These are phyloP conservation scores for Helicoverpa zea DNA, from an alignment of 1,140 invertebrate genomes.

Conservation along the genomic window DNA sequence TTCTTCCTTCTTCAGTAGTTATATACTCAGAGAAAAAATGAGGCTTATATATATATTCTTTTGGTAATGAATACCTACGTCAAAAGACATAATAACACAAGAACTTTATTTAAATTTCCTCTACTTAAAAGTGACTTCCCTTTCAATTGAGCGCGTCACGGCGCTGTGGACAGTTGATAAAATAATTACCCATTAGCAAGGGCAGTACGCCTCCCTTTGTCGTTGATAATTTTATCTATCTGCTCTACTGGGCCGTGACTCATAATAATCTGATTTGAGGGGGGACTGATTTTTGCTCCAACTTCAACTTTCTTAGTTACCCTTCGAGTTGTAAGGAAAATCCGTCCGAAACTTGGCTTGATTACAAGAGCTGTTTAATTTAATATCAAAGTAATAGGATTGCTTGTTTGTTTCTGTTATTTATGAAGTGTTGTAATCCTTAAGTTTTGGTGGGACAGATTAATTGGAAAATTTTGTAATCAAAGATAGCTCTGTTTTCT, in stretches of 20 bases:
- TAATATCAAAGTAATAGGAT: not conserved
- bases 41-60: too few species aligned
- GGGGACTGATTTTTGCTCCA: conserved; percentile 48
- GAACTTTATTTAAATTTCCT: conserved; percentile 31
- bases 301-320: conserved; percentile 15
- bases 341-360: conserved; percentile 1
- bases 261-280: conserved; percentile 72
- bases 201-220: conserved; percentile 64
- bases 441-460: too few species aligned
- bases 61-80: too few species aligned
- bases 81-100: not conserved
- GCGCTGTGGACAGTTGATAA: conserved; percentile 67
- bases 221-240: conserved; percentile 76
- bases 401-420: not conserved
- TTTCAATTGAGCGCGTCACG: conserved; percentile 54
- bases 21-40: too few species aligned
- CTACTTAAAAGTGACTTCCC: conserved; percentile 31
- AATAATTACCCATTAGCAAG: conserved; percentile 66
- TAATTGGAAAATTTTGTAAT: too few species aligned
- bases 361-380: conserved; percentile 23
- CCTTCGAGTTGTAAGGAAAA: conserved; percentile 21
- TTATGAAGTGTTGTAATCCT: too few species aligned
- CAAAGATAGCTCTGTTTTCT: too few species aligned
- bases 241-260: conserved; percentile 72
- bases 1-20: too few species aligned